Evolutionary conservation across 2,888 invertebrate genomes (phyloP), one percentile per base, ranked within the genome.

Genomic region (Didymodactylos carnosus): DNA sequence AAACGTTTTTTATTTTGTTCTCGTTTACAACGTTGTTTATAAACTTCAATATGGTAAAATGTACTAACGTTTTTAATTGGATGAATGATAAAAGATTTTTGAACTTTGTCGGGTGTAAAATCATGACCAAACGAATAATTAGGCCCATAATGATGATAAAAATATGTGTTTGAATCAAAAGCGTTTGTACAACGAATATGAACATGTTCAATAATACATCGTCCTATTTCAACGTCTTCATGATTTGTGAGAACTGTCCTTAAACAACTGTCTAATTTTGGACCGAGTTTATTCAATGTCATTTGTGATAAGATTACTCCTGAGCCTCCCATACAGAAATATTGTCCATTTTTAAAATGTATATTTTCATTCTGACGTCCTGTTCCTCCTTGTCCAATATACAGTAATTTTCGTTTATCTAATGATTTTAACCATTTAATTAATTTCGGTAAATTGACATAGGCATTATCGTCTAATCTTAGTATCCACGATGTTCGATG

Each of bases 391-490:
- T 62, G 62, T 2, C 62, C 62, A 14, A 62, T 35, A n/a, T 62
- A 62, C n/a, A 62, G n/a, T n/a, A 14, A 3, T 35, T 19, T 1
- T n/a, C 35, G 14, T 35, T 35, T 6, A 62, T 62, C 35, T n/a
- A 62, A 19, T 7, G 62, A 62, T 35, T 62, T 62, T 5, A 62
- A 14, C 62, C 62, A 62, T 62, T 4, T 27, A 19, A 13, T 2
- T 10, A 62, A n/a, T 19, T 62, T n/a, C 11, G 29, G 35, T 11
- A 62, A 35, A 3, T 62, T 62, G 35, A 62, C 62, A 62, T 62
- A 62, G n/a, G 62, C 62, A 62, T 62, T 62, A 62, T 62, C 62
- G n/a, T 62, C 62, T 62, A 62, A 62, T 35, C 62, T 29, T 62
- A 62, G 35, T n/a, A 62, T 10, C 62, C 62, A 62, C n/a, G 19